phyloP scores from a whole-genome alignment of 1,140 invertebrate genomes.

The Drosophila asahinai region DNA sequence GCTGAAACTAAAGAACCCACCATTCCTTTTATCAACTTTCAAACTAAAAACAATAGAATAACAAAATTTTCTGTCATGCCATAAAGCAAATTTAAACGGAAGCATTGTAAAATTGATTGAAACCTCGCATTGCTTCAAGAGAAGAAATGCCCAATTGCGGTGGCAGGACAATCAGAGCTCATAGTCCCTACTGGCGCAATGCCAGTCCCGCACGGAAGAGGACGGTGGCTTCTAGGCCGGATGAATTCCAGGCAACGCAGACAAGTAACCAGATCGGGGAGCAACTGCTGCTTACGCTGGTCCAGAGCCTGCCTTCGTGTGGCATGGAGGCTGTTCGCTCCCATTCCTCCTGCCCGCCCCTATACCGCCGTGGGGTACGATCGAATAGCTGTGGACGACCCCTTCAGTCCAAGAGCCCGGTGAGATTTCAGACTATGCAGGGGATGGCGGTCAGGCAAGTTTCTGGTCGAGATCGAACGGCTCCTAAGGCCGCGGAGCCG shows the following conservation, averaged over 20 bases:
- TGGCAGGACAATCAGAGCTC: not conserved
- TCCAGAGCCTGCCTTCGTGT: conserved; percentile 10
- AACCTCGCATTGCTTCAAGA: not conserved
- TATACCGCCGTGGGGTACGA: not conserved
- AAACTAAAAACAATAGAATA: conserved; percentile 22
- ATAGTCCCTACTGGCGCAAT: conserved; percentile 17
- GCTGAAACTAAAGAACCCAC: not conserved
- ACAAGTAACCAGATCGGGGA: not conserved
- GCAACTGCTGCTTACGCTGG: conserved; percentile 20
- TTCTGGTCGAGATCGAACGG: not conserved
- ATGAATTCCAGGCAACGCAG: not conserved
- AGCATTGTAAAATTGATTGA: conserved; percentile 65
- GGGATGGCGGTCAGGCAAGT: conserved; percentile 21
- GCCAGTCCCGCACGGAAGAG: not conserved
- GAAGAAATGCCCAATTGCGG: conserved; percentile 47
- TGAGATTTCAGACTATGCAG: not conserved
- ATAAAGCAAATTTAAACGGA: conserved; percentile 59
- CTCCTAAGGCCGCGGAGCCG: not conserved
- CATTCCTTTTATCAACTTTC: conserved; percentile 20
- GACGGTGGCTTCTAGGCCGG: not conserved
- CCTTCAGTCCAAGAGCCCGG: not conserved
- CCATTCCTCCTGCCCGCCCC: not conserved
- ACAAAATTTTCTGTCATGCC: conserved; percentile 53
- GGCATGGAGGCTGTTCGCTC: not conserved
- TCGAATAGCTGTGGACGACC: not conserved